phyloP scores from a whole-genome alignment of 1,140 invertebrate species.

The Papilio helenus region DNA sequence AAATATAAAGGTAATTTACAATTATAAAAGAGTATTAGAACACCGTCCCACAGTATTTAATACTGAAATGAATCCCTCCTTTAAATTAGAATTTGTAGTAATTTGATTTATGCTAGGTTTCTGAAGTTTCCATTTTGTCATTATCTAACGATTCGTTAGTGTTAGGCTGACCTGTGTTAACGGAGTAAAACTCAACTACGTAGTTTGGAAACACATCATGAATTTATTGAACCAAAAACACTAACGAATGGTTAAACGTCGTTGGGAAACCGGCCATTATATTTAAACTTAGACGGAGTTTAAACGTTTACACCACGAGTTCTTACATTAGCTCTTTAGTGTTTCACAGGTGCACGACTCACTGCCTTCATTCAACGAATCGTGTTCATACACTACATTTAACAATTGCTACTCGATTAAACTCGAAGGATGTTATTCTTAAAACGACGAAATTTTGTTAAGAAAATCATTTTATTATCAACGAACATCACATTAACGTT shows the following conservation, averaged over 20 bases:
- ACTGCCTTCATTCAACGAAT: slow-evolving; percentile 57
- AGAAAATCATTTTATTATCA: slow-evolving; percentile 12
- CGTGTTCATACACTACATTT: slow-evolving; percentile 58
- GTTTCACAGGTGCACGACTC: slow-evolving; percentile 45
- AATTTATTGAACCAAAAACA: too few relatives aligned
- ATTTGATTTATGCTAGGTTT: too few relatives aligned
- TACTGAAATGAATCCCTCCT: too few relatives aligned
- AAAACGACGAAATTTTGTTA: slow-evolving; percentile 29
- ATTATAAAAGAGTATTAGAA: not conserved
- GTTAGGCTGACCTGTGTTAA: too few relatives aligned
- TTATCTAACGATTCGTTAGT: too few relatives aligned
- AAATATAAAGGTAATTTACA: slow-evolving; percentile 19
- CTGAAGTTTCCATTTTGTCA: too few relatives aligned
- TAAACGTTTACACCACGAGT: slow-evolving; percentile 1
- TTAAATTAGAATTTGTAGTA: too few relatives aligned
- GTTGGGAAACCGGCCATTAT: too few relatives aligned
- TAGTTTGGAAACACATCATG: too few relatives aligned
- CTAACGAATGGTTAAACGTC: too few relatives aligned
- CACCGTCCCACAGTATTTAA: too few relatives aligned
- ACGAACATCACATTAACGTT: not conserved
- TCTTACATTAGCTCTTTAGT: slow-evolving; percentile 32
- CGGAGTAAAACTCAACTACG: too few relatives aligned
- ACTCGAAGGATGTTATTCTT: slow-evolving; percentile 39
- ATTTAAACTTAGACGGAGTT: not conserved
- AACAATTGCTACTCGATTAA: slow-evolving; percentile 52